Conservation (phyloP, 1,140 invertebrate species). For the Choristoneura fumiferana region DNA sequence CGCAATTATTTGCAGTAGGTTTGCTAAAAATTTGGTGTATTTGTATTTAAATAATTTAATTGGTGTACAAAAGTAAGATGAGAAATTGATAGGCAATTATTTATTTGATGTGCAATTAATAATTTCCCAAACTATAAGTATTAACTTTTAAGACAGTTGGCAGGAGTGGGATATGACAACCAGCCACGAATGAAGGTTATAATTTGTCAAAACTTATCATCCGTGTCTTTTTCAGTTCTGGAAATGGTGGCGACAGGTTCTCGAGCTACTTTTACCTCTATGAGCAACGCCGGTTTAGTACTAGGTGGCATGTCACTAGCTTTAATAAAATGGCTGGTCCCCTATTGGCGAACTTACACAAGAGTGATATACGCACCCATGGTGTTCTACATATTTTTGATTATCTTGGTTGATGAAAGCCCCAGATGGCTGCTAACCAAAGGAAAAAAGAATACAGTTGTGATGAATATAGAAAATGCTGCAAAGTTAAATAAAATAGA, state of each 20-base stretch:
- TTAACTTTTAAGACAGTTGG: no score
- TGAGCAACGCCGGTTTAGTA: background rate
- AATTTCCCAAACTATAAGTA: no score
- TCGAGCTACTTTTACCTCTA: background rate
- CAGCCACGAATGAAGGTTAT: background rate
- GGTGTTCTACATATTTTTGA: conserved; percentile 11
- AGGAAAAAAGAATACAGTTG: conserved; percentile 12
- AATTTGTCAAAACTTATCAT: background rate
- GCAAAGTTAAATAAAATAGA: conserved; percentile 18
- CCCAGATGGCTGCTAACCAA: conserved; percentile 82
- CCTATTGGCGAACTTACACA: conserved; percentile 20
- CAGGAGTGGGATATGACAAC: no score
- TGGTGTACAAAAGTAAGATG: background rate
- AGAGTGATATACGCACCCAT: conserved; percentile 20
- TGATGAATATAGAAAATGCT: conserved; percentile 6
- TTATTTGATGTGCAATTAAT: no score
- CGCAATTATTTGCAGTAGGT: background rate
- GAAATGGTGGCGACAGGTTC: conserved; percentile 12
- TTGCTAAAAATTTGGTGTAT: no score
- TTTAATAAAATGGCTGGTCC: conserved; percentile 2
- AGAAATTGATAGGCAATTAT: no score
- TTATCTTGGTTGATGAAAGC: conserved; percentile 24
- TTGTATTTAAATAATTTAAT: background rate
- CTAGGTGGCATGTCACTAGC: background rate
- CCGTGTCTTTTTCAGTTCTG: conserved; percentile 7